phyloP scores from a whole-genome alignment of 2,888 invertebrate species.

The Platycnemis pennipes region DNA sequence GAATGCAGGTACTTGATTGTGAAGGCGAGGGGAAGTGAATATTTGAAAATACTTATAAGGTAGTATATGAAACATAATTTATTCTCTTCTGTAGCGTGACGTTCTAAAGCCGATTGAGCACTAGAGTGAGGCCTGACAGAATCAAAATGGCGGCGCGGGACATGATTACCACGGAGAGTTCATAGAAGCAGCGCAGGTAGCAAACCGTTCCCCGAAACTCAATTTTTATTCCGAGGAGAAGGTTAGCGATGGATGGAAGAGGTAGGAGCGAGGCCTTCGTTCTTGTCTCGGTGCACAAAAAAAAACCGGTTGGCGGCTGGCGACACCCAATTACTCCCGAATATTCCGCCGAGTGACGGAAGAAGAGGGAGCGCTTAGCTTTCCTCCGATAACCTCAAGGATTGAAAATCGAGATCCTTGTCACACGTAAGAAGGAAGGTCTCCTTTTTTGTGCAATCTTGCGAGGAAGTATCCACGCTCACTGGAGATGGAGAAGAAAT shows the following conservation, averaged over 20 bases:
- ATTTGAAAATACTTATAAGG: no score
- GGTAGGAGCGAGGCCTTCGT: neutral
- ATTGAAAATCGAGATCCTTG: neutral
- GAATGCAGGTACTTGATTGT: no score
- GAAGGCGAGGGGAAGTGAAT: no score
- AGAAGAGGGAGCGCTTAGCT: neutral
- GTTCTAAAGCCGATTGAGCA: no score
- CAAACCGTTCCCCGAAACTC: no score
- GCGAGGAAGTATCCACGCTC: neutral
- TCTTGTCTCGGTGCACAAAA: neutral
- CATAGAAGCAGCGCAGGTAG: no score
- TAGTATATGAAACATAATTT: no score
- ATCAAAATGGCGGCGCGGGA: no score
- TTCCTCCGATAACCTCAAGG: neutral
- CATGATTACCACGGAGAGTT: no score
- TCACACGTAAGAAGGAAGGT: neutral
- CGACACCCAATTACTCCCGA: conserved; percentile 25
- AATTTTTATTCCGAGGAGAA: neutral
- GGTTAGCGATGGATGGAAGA: neutral
- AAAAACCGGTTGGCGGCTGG: neutral
- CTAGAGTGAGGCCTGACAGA: no score
- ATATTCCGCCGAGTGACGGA: neutral
- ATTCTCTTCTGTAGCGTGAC: no score
- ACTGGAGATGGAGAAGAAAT: neutral
- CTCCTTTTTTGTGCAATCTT: neutral